phyloP scores from a whole-genome alignment of 2,113 vertebrate species.

The Xiphorhynchus elegans region DNA sequence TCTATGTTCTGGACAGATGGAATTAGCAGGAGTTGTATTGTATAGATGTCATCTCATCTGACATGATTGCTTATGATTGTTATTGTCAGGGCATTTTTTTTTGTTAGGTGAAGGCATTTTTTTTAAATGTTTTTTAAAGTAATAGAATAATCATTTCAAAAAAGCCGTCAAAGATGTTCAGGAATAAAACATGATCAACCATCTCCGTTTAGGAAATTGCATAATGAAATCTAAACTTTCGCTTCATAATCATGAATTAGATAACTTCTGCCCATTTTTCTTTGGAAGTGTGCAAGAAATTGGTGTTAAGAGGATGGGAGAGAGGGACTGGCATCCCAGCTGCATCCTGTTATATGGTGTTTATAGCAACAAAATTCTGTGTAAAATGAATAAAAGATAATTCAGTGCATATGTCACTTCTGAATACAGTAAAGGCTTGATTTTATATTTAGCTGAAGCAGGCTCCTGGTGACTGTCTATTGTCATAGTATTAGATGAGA shows the following conservation, averaged over 20 bases:
- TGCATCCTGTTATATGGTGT: neutral
- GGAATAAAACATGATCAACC: neutral
- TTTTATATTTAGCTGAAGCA: slow-evolving; percentile 68
- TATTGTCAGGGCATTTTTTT: neutral
- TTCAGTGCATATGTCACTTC: slow-evolving; percentile 54
- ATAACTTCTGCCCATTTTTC: neutral
- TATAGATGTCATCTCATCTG: neutral
- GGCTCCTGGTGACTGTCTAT: slow-evolving; percentile 68
- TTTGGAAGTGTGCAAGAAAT: neutral
- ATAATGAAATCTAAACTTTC: neutral
- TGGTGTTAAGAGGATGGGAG: neutral
- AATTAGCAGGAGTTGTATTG: neutral
- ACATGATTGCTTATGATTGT: neutral
- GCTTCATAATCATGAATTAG: neutral
- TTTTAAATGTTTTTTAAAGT: neutral
- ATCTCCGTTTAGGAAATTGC: neutral
- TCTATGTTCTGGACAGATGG: neutral
- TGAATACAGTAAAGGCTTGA: slow-evolving; percentile 37
- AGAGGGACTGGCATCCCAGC: neutral
- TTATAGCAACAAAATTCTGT: slow-evolving; percentile 42
- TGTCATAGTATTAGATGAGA: slow-evolving; percentile 64
- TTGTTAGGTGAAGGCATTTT: neutral
- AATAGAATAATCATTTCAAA: neutral
- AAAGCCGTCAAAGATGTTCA: neutral
- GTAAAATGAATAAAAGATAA: slow-evolving; percentile 63